These are phyloP conservation scores for Calameuta idolon DNA, from an alignment of 2,888 invertebrate species.

Conservation along the genomic window DNA sequence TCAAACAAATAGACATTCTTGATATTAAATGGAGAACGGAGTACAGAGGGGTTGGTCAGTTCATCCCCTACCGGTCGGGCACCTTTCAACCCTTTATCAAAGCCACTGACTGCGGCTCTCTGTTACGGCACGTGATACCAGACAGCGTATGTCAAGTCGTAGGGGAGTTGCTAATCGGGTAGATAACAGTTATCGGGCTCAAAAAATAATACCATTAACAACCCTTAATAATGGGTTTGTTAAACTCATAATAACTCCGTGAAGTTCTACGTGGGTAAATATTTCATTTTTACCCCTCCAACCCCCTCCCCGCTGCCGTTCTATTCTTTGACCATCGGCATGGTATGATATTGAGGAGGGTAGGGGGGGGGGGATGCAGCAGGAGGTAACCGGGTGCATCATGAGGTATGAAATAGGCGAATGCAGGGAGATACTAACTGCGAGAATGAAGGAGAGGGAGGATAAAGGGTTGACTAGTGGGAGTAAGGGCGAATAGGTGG, in stretches of 20 bases:
- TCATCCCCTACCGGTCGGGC: neutral
- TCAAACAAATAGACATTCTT: neutral
- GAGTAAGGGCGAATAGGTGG: slow-evolving; percentile 19
- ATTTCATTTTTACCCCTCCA: neutral
- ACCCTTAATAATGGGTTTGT: neutral
- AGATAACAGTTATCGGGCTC: too few species aligned
- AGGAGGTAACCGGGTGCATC: too few species aligned
- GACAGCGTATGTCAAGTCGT: neutral
- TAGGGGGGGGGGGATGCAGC: too few species aligned
- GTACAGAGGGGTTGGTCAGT: neutral
- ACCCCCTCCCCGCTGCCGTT: too few species aligned
- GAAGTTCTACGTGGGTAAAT: neutral
- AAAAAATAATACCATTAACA: neutral
- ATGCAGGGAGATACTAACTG: neutral
- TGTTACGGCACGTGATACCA: neutral
- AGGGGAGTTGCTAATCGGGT: neutral
- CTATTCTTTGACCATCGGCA: too few species aligned
- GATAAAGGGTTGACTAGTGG: slow-evolving; percentile 11
- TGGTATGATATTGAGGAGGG: too few species aligned
- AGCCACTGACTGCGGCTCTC: neutral
- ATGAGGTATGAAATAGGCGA: too few species aligned
- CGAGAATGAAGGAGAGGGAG: slow-evolving; percentile 6
- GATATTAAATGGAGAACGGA: neutral
- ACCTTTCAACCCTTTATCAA: neutral
- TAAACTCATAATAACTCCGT: neutral